Conservation (phyloP, 2,888 invertebrate species). For the Yponomeuta malinellus region DNA sequence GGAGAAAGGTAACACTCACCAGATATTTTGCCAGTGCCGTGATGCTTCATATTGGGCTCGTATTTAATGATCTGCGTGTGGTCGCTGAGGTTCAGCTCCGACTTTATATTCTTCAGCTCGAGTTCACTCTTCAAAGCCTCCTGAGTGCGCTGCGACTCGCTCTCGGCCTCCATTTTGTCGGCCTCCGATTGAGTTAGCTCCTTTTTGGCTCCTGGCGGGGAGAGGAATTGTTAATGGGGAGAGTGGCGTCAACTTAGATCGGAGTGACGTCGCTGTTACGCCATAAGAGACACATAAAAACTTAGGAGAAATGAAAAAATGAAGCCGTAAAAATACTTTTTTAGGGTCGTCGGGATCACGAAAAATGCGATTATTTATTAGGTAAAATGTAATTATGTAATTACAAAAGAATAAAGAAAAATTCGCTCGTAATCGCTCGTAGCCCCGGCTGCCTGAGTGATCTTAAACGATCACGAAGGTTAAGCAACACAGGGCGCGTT, state of each 20-base stretch:
- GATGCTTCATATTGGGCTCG: conserved; percentile 64
- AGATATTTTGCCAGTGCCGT: conserved; percentile 57
- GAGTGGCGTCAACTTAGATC: neutral
- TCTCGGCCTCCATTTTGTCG: conserved; percentile 34
- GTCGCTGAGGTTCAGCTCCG: conserved; percentile 65
- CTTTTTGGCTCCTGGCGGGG: conserved; percentile 34
- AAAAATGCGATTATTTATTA: no score
- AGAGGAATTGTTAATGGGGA: neutral
- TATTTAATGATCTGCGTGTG: conserved; percentile 72
- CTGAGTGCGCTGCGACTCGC: conserved; percentile 48
- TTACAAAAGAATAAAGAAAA: no score
- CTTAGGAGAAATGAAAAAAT: no score
- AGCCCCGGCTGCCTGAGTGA: no score
- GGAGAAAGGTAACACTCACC: neutral
- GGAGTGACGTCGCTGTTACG: no score
- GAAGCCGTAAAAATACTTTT: no score
- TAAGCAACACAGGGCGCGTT: no score
- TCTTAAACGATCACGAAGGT: no score
- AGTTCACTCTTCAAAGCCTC: conserved; percentile 55
- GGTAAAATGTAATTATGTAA: no score
- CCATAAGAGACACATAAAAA: no score
- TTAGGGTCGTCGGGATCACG: no score
- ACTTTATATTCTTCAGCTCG: conserved; percentile 66
- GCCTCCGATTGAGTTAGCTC: conserved; percentile 36
- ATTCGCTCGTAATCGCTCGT: no score